Percentiles rank a stretch among this genome's conserved stretches.
Conservation (phyloP, 2,888 invertebrate species). For the Eledone cirrhosa region DNA sequence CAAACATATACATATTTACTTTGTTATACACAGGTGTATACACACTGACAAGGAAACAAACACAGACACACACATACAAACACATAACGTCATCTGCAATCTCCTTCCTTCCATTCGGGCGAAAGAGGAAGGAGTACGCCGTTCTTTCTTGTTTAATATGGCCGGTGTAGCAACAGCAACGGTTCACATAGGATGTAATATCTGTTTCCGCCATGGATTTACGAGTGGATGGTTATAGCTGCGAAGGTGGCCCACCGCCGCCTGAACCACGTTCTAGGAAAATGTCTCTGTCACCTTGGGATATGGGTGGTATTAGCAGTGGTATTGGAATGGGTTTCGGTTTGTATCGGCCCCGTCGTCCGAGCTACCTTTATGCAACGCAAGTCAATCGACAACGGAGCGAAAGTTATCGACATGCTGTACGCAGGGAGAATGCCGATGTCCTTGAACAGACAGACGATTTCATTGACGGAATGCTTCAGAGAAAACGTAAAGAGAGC, state of each 20-base stretch:
- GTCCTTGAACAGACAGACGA: slow-evolving; percentile 34
- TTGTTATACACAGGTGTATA: neutral
- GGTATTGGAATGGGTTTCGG: slow-evolving; percentile 64
- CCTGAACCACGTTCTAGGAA: neutral
- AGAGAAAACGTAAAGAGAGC: slow-evolving; percentile 54
- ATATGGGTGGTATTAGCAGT: slow-evolving; percentile 45
- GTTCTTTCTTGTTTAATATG: neutral
- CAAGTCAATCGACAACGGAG: slow-evolving; percentile 58
- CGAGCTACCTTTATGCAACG: slow-evolving; percentile 65
- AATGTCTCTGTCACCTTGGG: slow-evolving; percentile 61
- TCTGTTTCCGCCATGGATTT: neutral
- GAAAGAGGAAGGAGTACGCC: neutral
- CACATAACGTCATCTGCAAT: neutral
- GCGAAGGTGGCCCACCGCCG: slow-evolving; percentile 16
- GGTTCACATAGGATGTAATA: slow-evolving; percentile 22
- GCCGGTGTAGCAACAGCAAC: neutral
- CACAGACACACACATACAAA: neutral
- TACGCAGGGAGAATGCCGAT: slow-evolving; percentile 40
- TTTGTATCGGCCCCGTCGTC: slow-evolving; percentile 62
- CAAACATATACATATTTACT: neutral
- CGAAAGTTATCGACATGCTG: slow-evolving; percentile 64
- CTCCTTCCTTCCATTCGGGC: neutral
- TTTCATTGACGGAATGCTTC: slow-evolving; percentile 45
- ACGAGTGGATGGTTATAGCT: slow-evolving; percentile 19
- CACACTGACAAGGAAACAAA: neutral